Percentiles rank a stretch among this genome's conserved stretches.
Conservation (phyloP, 2,113 vertebrate genomes). For the Corythaeola cristata region DNA sequence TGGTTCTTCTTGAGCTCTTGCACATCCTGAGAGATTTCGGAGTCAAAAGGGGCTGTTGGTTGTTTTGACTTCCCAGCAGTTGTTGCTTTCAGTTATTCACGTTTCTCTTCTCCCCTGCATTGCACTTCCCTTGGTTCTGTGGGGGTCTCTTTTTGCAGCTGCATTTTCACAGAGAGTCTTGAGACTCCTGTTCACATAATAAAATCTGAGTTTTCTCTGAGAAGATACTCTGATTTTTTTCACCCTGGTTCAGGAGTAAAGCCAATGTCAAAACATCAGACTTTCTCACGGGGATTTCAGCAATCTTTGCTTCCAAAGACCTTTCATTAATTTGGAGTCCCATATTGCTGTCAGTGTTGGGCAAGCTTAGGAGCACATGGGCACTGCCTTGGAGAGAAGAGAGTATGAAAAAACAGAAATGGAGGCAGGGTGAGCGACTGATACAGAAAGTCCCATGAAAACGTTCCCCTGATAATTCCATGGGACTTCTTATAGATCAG, state of each 20-base stretch:
- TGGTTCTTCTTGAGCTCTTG: not conserved
- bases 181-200: not conserved
- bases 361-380: not conserved
- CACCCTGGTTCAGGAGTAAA: not conserved
- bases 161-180: not conserved
- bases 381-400: not conserved
- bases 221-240: not conserved
- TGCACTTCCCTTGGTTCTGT: not conserved
- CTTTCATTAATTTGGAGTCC: not conserved
- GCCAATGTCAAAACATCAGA: not conserved
- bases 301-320: not conserved
- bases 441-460: not conserved
- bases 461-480: not conserved
- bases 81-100: not conserved
- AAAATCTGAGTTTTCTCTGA: not conserved
- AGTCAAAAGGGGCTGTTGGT: not conserved
- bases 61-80: not conserved
- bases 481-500: not conserved
- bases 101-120: not conserved
- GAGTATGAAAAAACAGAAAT: not conserved
- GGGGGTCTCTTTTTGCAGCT: not conserved
- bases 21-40: not conserved
- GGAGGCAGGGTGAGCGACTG: not conserved
- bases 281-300: not conserved
- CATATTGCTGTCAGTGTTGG: not conserved